phyloP scores from a whole-genome alignment of 1,140 invertebrate genomes.

The Drosophila nebulosa region DNA sequence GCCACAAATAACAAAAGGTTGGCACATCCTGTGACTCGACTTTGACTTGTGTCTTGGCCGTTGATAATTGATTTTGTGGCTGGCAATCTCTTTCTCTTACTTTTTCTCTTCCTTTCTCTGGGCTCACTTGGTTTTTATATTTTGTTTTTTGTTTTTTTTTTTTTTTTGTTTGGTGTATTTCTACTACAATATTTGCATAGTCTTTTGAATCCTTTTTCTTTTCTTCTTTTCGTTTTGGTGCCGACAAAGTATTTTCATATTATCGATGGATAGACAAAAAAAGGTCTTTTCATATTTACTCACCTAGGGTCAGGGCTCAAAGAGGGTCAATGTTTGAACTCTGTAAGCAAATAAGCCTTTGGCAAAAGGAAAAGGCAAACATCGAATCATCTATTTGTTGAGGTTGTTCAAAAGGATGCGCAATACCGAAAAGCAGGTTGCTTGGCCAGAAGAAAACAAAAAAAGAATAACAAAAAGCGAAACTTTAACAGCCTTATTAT shows the following conservation, averaged over 20 bases:
- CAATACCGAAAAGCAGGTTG: slow-evolving; percentile 28
- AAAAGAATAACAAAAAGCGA: not conserved
- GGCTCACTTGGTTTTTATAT: not conserved
- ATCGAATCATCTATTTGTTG: slow-evolving; percentile 63
- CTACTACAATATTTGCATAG: slow-evolving; percentile 66
- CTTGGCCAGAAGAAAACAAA: not conserved
- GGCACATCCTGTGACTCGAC: slow-evolving; percentile 38
- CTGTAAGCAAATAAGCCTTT: slow-evolving; percentile 71
- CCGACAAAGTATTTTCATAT: slow-evolving; percentile 60
- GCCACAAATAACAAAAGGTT: slow-evolving; percentile 57
- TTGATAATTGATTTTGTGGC: slow-evolving; percentile 81
- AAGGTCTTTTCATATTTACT: slow-evolving; percentile 68
- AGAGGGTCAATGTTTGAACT: slow-evolving; percentile 71
- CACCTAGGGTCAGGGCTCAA: slow-evolving; percentile 45
- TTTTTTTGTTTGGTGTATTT: slow-evolving; percentile 29
- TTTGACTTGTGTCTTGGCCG: slow-evolving; percentile 26
- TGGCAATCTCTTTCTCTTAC: slow-evolving; percentile 34
- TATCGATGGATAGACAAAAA: slow-evolving; percentile 46
- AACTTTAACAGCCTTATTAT: not conserved
- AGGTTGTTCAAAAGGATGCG: slow-evolving; percentile 77
- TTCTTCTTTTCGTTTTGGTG: slow-evolving; percentile 27
- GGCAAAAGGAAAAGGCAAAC: slow-evolving; percentile 64
- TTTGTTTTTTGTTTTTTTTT: slow-evolving; percentile 8
- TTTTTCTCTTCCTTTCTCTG: not conserved
- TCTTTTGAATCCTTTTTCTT: slow-evolving; percentile 61